Evolutionary conservation across 2,113 vertebrate genomes (phyloP).

Genomic region (Prunella himalayana): DNA sequence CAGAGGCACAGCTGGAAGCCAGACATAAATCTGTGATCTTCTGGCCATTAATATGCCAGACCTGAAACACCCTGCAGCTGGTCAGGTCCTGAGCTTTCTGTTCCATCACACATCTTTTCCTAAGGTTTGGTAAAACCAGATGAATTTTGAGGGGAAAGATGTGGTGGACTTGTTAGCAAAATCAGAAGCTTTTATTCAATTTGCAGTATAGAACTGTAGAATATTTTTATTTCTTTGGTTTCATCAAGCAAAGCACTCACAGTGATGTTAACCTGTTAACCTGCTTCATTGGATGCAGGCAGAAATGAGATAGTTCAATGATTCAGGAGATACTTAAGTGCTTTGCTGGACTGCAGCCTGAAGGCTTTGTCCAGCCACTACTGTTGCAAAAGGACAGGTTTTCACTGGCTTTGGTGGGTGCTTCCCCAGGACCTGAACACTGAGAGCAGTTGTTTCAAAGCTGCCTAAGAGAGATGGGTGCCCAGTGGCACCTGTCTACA

Average conservation of each 20-base stretch:
- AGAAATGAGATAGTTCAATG: not conserved
- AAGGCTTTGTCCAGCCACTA: not conserved
- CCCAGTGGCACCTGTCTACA: not conserved
- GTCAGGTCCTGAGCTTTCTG: not conserved
- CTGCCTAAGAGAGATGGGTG: not conserved
- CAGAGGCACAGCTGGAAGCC: not conserved
- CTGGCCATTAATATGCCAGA: not conserved
- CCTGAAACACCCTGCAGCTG: not conserved
- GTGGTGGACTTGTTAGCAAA: not conserved
- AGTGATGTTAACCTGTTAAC: not conserved
- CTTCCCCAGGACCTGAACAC: not conserved
- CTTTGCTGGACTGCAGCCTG: not conserved
- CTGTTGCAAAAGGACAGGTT: not conserved
- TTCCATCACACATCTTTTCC: not conserved
- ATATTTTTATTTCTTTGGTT: not conserved
- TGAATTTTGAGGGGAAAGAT: not conserved
- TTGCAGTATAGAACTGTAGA: not conserved
- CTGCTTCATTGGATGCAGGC: not conserved
- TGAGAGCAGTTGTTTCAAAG: not conserved
- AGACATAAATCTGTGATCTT: not conserved
- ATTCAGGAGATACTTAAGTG: not conserved
- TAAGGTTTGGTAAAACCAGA: not conserved
- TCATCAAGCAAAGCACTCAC: not conserved
- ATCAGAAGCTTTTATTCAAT: not conserved
- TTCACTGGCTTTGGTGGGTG: not conserved